Conservation (phyloP, 1,140 invertebrate species). For the Bicyclus anynana region DNA sequence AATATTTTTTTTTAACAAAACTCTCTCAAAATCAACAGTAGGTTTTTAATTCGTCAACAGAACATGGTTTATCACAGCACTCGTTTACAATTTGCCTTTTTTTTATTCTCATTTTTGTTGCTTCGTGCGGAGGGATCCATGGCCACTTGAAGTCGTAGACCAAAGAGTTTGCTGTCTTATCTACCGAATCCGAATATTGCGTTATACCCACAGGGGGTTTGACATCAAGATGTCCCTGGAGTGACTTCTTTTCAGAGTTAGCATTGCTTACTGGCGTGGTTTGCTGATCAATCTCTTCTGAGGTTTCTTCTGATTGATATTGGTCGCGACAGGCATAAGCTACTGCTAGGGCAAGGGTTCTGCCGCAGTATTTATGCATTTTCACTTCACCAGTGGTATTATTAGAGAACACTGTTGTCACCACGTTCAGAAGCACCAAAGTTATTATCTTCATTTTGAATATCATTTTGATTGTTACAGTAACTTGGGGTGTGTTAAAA, state of each 20-base stretch:
- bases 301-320: no score
- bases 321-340: not conserved
- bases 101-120: not conserved
- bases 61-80: slow-evolving; percentile 22
- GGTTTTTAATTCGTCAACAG: slow-evolving; percentile 11
- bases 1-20: no score
- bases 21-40: slow-evolving; percentile 15
- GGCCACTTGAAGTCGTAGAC: not conserved
- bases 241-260: no score
- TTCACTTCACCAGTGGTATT: not conserved
- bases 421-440: not conserved
- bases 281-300: no score
- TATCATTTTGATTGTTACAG: not conserved
- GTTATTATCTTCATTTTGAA: not conserved
- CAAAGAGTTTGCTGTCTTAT: not conserved
- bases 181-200: no score
- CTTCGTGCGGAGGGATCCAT: not conserved
- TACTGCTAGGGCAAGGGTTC: slow-evolving; percentile 6
- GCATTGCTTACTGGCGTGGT: no score
- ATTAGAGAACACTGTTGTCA: not conserved
- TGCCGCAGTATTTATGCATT: slow-evolving; percentile 7
- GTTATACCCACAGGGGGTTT: no score
- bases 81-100: slow-evolving; percentile 14
- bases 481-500: not conserved
- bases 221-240: no score